Evolutionary conservation across 2,888 invertebrate genomes (phyloP).

Genomic region (Phyllotreta cruciferae): DNA sequence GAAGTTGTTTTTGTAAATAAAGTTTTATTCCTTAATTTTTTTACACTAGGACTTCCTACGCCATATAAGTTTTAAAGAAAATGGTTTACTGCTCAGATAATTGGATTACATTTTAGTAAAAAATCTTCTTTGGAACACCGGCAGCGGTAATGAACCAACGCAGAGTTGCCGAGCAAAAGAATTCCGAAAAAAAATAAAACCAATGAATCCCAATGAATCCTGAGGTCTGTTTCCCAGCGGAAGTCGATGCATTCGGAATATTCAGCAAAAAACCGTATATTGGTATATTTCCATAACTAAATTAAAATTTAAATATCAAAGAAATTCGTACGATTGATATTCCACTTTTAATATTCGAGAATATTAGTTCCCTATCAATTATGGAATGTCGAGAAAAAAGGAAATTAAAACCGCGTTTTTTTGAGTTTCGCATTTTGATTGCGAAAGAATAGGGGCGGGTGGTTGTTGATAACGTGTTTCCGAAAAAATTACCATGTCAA

Average conservation of each 20-base stretch:
- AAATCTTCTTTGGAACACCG: no score
- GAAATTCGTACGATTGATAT: conserved; percentile 27
- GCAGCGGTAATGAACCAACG: no score
- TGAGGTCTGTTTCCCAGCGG: conserved; percentile 25
- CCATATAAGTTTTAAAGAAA: no score
- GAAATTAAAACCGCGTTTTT: conserved; percentile 17
- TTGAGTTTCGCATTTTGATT: conserved; percentile 6
- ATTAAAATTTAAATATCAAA: conserved; percentile 36
- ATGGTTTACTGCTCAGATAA: no score
- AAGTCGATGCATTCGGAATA: conserved; percentile 19
- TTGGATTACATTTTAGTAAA: no score
- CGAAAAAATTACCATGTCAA: no score
- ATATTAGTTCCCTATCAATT: conserved; percentile 26
- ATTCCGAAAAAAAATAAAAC: neutral
- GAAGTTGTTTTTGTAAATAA: no score
- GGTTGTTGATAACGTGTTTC: no score
- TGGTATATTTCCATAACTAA: conserved; percentile 32
- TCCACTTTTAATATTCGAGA: conserved; percentile 21
- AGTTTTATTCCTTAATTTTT: no score
- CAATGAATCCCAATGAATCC: conserved; percentile 29
- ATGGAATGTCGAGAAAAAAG: conserved; percentile 2
- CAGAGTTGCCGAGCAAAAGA: no score
- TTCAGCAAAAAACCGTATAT: conserved; percentile 23
- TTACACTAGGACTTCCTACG: no score
- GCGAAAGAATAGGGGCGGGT: neutral